phyloP scores from a whole-genome alignment of 2,888 invertebrate species.

The Globia sparganii region DNA sequence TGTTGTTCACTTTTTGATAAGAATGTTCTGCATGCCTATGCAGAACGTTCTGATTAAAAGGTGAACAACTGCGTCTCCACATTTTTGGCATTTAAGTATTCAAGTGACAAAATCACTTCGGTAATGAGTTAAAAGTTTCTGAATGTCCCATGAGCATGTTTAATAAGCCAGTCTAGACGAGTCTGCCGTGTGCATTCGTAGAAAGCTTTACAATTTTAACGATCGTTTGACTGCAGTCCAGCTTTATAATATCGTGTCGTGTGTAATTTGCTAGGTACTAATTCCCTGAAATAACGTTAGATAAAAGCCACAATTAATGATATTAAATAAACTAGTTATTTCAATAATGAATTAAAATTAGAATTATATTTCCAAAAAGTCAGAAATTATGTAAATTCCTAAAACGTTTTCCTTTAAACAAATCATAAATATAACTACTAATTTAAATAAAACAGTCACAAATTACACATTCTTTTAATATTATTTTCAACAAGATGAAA shows the following conservation, averaged over 20 bases:
- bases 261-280: no score
- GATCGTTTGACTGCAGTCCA: neutral
- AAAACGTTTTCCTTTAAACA: neutral
- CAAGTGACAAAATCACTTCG: neutral
- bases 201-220: neutral
- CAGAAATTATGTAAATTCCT: neutral
- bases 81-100: neutral
- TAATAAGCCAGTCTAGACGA: neutral
- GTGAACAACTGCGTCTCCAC: neutral
- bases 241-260: neutral
- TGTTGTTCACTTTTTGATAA: no score
- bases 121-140: conserved; percentile 1
- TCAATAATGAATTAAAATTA: neutral
- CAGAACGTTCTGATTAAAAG: no score
- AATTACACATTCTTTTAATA: neutral
- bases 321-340: neutral
- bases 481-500: neutral
- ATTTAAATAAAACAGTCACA: neutral
- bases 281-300: neutral
- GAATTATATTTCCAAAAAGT: neutral
- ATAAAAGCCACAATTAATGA: neutral
- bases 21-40: no score
- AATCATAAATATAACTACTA: neutral
- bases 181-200: neutral
- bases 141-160: neutral